These are phyloP conservation scores for Leptinotarsa undecemlineata DNA, from an alignment of 1,140 invertebrate species.

Conservation along the genomic window DNA sequence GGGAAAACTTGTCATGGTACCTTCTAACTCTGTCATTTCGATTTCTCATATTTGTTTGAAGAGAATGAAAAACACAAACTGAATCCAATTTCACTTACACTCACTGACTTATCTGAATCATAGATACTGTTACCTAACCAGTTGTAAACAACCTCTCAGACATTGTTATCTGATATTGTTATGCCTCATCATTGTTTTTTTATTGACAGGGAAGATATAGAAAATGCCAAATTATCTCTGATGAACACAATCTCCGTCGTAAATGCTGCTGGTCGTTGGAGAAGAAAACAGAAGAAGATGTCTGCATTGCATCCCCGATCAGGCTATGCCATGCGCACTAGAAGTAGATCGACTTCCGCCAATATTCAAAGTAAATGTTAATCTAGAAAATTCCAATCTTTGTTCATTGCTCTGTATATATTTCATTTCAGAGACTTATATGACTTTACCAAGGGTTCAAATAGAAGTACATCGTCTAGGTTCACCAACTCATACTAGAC, in stretches of 20 bases:
- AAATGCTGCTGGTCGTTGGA: conserved; percentile 49
- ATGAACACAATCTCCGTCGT: conserved; percentile 40
- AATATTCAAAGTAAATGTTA: conserved; percentile 37
- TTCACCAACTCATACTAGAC: conserved; percentile 25
- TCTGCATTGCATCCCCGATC: conserved; percentile 37
- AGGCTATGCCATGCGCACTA: conserved; percentile 31
- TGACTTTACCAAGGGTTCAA: conserved; percentile 40
- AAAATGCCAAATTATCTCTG: conserved; percentile 29
- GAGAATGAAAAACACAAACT: no score
- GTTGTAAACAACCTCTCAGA: no score
- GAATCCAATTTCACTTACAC: no score
- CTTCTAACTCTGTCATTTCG: no score
- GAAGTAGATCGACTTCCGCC: conserved; percentile 36
- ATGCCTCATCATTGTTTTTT: background rate
- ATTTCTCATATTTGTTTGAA: no score
- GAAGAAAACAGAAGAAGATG: conserved; percentile 46
- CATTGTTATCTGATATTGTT: no score
- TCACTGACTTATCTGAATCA: no score
- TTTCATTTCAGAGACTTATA: conserved; percentile 36
- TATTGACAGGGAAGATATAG: conserved; percentile 29
- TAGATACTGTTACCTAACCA: no score
- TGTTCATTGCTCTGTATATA: background rate
- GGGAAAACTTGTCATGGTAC: no score
- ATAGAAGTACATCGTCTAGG: conserved; percentile 25
- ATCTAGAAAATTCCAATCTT: background rate